These are phyloP conservation scores for Notamacropus eugenii DNA, from an alignment of 2,797 vertebrate genomes.

Conservation along the genomic window DNA sequence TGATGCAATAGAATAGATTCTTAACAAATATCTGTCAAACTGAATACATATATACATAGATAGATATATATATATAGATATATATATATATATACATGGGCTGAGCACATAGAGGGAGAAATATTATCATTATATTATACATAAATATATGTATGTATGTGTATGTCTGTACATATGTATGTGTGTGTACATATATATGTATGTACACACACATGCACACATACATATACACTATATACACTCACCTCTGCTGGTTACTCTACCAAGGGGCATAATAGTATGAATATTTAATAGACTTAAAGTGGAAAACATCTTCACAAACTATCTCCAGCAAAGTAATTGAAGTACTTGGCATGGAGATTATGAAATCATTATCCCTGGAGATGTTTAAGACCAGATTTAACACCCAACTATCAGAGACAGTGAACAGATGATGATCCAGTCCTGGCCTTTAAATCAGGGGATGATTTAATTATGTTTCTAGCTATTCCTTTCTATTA, in stretches of 20 bases:
- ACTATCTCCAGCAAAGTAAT: background rate
- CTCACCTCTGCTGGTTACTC: background rate
- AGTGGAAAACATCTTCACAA: background rate
- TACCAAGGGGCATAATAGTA: background rate
- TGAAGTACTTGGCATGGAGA: background rate
- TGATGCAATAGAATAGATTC: background rate
- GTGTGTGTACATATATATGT: background rate
- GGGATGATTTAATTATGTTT: background rate
- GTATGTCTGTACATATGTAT: background rate
- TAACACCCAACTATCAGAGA: background rate
- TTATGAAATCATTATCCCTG: background rate
- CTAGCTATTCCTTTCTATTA: background rate
- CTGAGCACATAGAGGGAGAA: background rate
- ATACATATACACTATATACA: background rate
- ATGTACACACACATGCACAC: no score
- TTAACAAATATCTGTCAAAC: background rate
- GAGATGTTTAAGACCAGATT: background rate
- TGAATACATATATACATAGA: background rate
- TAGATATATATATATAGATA: background rate
- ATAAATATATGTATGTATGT: background rate
- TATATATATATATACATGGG: background rate
- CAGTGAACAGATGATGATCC: background rate
- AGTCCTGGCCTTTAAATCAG: background rate
- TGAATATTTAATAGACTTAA: background rate
- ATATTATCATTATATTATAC: background rate